Percentiles rank a stretch among this genome's conserved stretches.
Evolutionary conservation across 92 coral and sea anemone genomes (phyloP).

Genomic region (Actinostola sp.): DNA sequence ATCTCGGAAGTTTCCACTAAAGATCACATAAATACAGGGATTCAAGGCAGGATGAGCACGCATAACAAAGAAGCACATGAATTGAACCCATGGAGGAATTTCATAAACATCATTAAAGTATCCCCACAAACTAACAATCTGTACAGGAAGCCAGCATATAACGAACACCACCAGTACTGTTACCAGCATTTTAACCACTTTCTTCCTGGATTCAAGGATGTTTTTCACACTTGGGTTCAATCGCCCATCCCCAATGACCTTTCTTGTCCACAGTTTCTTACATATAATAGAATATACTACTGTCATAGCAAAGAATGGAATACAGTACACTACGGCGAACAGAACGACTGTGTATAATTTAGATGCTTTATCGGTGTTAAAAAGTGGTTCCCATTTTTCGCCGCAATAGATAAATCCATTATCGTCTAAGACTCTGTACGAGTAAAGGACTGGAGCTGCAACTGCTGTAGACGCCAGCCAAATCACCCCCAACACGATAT

Average conservation of each 20-base stretch:
- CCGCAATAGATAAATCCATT: constrained; percentile 38
- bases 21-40: constrained; percentile 60
- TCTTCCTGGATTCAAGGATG: constrained; percentile 57
- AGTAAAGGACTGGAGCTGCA: constrained; percentile 71
- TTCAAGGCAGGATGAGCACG: constrained; percentile 73
- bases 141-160: constrained; percentile 75
- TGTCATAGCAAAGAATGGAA: constrained; percentile 76
- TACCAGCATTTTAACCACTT: constrained; percentile 79
- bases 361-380: constrained; percentile 45
- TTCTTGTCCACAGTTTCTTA: constrained; percentile 76
- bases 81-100: constrained; percentile 25
- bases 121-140: constrained; percentile 50
- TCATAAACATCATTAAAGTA: not conserved
- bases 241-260: constrained; percentile 66
- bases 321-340: constrained; percentile 69
- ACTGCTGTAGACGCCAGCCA: constrained; percentile 73
- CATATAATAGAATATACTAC: constrained; percentile 71
- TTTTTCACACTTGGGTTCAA: constrained; percentile 41
- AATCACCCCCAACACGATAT: constrained; percentile 41
- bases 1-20: constrained; percentile 80
- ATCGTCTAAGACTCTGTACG: constrained; percentile 45
- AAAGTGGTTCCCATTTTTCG: constrained; percentile 79
- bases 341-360: constrained; percentile 65
- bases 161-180: constrained; percentile 66
- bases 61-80: constrained; percentile 65